Conservation (phyloP, 2,113 vertebrate species). For the Ornithorhynchus anatinus region DNA sequence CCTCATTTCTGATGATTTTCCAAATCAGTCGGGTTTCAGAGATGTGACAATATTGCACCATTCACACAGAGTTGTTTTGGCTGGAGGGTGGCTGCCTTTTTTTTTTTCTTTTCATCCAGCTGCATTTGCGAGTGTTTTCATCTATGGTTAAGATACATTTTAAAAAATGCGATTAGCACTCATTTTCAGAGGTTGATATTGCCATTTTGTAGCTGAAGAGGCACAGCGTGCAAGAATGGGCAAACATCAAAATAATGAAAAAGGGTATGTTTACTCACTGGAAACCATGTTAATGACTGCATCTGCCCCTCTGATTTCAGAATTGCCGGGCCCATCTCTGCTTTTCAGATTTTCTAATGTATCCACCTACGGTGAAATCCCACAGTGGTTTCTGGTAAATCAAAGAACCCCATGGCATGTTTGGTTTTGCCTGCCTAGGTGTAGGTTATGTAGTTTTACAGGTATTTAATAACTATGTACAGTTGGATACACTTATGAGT, state of each 20-base stretch:
- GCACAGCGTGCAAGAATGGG: slow-evolving; percentile 31
- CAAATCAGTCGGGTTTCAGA: slow-evolving; percentile 28
- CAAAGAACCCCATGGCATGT: background rate
- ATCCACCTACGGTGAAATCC: slow-evolving; percentile 14
- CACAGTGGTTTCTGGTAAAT: slow-evolving; percentile 41
- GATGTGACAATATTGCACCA: background rate
- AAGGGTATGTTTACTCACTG: slow-evolving; percentile 36
- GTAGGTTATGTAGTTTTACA: slow-evolving; percentile 1
- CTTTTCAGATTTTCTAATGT: slow-evolving; percentile 44
- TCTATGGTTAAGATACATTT: slow-evolving; percentile 47
- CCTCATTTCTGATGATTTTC: slow-evolving; percentile 36
- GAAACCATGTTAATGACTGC: slow-evolving; percentile 42
- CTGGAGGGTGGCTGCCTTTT: slow-evolving; percentile 32
- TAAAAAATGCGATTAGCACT: slow-evolving; percentile 58
- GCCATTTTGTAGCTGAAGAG: slow-evolving; percentile 35
- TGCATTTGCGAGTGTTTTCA: slow-evolving; percentile 47
- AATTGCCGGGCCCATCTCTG: slow-evolving; percentile 32
- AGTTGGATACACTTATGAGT: background rate
- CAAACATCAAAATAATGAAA: slow-evolving; percentile 22
- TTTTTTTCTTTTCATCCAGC: background rate
- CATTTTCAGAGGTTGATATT: slow-evolving; percentile 33
- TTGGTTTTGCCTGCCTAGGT: background rate
- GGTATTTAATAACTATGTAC: background rate
- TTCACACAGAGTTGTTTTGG: slow-evolving; percentile 56
- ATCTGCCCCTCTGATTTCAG: slow-evolving; percentile 42